A percentile compares a stretch with the other conserved stretches of the same genome.
Conservation (phyloP, 2,797 vertebrate species). For the Numenius phaeopus region DNA sequence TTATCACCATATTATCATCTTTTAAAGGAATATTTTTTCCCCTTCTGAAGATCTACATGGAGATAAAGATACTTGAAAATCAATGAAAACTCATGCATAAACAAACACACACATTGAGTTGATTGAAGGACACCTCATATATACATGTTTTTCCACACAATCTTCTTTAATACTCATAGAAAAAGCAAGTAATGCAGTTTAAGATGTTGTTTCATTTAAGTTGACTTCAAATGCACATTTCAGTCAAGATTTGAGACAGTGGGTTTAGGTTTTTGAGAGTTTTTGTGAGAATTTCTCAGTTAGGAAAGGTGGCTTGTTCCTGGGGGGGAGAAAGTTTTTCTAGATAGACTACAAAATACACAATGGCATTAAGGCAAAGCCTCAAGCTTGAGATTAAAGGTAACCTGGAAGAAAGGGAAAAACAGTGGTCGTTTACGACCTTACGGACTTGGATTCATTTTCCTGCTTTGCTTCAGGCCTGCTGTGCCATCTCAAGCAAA, state of each 20-base stretch:
- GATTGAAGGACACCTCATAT: background rate
- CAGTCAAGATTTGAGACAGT: background rate
- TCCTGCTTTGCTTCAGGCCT: constrained; percentile 24
- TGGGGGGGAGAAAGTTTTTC: background rate
- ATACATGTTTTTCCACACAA: background rate
- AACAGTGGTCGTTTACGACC: background rate
- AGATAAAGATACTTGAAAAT: background rate
- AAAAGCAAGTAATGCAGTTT: background rate
- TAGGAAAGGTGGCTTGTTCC: background rate
- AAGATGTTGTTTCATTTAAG: background rate
- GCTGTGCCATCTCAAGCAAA: constrained; percentile 60
- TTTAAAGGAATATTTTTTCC: background rate
- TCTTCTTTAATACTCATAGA: background rate
- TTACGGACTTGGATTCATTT: background rate
- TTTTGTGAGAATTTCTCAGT: background rate
- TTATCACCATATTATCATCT: background rate
- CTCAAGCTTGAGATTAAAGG: background rate
- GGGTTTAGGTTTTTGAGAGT: background rate
- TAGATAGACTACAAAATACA: background rate
- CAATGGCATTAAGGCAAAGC: background rate
- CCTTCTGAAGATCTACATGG: background rate
- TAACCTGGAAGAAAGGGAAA: background rate
- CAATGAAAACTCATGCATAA: background rate
- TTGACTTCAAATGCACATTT: background rate
- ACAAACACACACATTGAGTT: background rate